Conservation (phyloP, 2,113 vertebrate species). For the Colius striatus region DNA sequence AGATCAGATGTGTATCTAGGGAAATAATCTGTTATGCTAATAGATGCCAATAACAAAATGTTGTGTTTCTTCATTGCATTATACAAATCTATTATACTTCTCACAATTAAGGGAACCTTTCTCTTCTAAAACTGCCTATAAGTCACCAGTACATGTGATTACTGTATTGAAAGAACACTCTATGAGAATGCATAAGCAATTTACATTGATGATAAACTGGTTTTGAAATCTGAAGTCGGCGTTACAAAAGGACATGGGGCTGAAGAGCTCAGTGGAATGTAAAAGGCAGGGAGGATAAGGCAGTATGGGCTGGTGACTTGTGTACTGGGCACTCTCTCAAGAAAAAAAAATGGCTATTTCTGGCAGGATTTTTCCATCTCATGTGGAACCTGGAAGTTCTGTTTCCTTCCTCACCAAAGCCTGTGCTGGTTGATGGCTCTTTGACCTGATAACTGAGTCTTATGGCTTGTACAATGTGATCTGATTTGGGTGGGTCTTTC, state of each 20-base stretch:
- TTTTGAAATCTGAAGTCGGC: background rate
- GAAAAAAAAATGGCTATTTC: background rate
- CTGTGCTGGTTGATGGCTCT: background rate
- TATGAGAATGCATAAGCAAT: background rate
- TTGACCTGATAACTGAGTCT: background rate
- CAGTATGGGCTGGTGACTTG: background rate
- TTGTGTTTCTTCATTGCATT: background rate
- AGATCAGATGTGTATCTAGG: background rate
- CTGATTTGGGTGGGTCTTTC: background rate
- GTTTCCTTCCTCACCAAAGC: background rate
- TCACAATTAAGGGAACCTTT: background rate
- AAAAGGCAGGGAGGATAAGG: background rate
- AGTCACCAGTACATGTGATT: background rate
- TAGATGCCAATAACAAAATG: background rate
- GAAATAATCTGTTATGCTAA: constrained; percentile 4
- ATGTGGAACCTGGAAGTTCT: background rate
- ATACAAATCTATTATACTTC: background rate
- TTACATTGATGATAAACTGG: background rate
- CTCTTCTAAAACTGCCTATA: background rate
- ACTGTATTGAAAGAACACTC: background rate
- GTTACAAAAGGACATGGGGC: background rate
- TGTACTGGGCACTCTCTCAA: background rate
- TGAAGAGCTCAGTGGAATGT: background rate
- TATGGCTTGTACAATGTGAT: background rate
- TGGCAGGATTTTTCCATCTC: background rate